These are phyloP conservation scores for Drosophila acutilabella DNA, from an alignment of 2,888 invertebrate species.

Conservation along the genomic window DNA sequence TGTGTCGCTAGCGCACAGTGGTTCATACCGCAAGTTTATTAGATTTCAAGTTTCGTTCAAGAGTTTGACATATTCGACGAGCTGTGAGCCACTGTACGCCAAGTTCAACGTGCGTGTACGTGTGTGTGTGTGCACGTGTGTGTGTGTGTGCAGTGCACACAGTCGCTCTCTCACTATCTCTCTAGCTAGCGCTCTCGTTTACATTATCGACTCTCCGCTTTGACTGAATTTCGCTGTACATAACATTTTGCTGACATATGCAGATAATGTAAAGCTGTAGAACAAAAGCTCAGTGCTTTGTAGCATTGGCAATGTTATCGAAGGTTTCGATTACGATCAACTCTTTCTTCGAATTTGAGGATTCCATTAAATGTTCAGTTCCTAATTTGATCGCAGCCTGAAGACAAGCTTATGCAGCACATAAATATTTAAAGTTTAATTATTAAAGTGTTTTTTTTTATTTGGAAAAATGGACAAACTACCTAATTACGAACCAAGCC, in stretches of 20 bases:
- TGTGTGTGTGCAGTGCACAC: neutral
- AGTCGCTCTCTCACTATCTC: neutral
- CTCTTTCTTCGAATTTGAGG: neutral
- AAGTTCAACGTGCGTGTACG: neutral
- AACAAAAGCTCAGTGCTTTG: too few relatives aligned
- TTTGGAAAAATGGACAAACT: neutral
- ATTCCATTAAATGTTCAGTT: neutral
- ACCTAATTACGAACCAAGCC: neutral
- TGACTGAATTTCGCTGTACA: neutral
- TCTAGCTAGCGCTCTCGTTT: neutral
- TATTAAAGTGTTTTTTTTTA: neutral
- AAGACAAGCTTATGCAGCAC: neutral
- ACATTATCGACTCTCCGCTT: too few relatives aligned
- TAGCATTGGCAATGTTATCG: neutral
- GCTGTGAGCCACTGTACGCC: neutral
- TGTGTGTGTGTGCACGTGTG: neutral
- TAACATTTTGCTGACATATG: neutral
- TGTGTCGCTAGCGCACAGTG: neutral
- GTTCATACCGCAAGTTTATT: neutral
- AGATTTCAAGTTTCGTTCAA: neutral
- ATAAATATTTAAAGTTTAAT: too few relatives aligned
- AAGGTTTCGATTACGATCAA: neutral
- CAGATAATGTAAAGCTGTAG: too few relatives aligned
- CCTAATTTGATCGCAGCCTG: neutral
- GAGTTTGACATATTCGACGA: neutral